Base-by-base conservation (phyloP, 2,797 vertebrate genomes). In the Mareca strepera region DNA sequence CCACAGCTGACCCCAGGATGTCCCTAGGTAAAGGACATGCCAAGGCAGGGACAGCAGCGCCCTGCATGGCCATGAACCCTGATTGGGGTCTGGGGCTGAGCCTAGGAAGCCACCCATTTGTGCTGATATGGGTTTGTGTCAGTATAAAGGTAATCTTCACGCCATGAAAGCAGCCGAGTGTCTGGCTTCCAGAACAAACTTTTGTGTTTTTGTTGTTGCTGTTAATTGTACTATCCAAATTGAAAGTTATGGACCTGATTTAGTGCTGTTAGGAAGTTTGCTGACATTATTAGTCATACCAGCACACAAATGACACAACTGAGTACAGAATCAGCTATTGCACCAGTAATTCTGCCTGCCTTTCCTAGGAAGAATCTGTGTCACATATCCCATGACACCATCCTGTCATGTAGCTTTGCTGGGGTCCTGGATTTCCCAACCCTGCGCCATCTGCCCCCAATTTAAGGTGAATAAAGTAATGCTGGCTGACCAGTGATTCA, bases 151-250 rank as follows among this genome's bases (percentile, higher is more conserved):
- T 11, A 33, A 72, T 46, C 43, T 55, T 50, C 69, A 33, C 35
- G 28, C 43, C 0, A 0, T 46, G 58, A 28, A 48, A 12, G n/a
- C 55, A 88, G 44, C 31, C 23, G 33, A 59, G 55, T 4, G 1
- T n/a, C 39, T 37, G 31, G 11, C 62, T 74, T 90, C 67, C 74
- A 48, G 74, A 92, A 52, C 12, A 52, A 26, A 31, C 43, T 53
- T 50, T 26, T 23, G 17, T 62, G 35, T 39, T 33, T 62, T 39
- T 31, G 17, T 35, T 77, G 4, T 68, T 81, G 73, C 37, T 63
- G 17, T 63, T 79, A 76, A 60, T 76, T 56, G 18, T 13, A 13
- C 46, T 88, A 25, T 41, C 23, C 78, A 76, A 86, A 70, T 13
- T 56, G 56, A 92, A 74, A 67, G 10, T 7, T 44, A n/a, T 4